A percentile compares a stretch with the other conserved stretches of the same genome.
Conservation (phyloP, 2,888 invertebrate genomes). For the Tipula helvola region DNA sequence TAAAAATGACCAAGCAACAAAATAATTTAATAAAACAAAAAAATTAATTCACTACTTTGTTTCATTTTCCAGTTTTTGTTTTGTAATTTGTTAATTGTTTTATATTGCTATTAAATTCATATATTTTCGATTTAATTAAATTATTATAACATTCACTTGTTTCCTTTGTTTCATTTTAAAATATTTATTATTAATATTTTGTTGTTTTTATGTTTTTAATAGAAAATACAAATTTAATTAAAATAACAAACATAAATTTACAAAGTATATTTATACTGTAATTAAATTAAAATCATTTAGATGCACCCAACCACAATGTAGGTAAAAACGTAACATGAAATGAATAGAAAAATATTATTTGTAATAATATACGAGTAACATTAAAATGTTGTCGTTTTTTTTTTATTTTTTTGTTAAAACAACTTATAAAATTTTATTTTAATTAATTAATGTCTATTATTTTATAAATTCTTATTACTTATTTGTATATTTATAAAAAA, state of each 20-base stretch:
- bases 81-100: neutral
- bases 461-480: neutral
- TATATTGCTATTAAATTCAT: conserved; percentile 8
- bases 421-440: neutral
- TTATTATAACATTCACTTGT: neutral
- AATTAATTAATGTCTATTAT: neutral
- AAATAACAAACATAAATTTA: neutral
- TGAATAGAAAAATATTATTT: neutral
- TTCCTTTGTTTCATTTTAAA: neutral
- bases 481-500: neutral
- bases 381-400: neutral
- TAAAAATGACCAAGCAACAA: neutral
- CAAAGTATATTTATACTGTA: neutral
- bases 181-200: neutral
- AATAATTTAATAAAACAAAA: neutral
- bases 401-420: neutral
- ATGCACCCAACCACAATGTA: neutral
- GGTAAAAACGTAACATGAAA: neutral
- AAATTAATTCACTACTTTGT: neutral
- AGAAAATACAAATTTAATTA: neutral
- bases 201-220: neutral
- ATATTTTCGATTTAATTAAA: neutral
- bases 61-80: neutral
- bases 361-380: neutral
- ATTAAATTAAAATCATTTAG: neutral